Conservation (phyloP, 1,140 invertebrate genomes). For the Lordiphosa mommai region DNA sequence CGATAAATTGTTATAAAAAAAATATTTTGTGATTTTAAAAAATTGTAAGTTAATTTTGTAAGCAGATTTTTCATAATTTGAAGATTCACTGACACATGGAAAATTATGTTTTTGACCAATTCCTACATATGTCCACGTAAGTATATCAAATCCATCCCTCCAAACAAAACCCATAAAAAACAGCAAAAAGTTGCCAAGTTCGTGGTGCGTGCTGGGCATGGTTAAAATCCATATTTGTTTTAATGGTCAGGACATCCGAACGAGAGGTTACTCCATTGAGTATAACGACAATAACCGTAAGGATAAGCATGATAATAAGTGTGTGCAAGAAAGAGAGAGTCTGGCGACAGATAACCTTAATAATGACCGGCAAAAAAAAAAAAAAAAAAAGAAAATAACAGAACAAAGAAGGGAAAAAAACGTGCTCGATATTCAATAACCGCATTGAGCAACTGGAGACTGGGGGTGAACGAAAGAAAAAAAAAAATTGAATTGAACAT, state of each 20-base stretch:
- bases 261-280: neutral
- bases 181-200: constrained; percentile 44
- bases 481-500: constrained; percentile 75
- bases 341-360: constrained; percentile 66
- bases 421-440: constrained; percentile 76
- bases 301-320: constrained; percentile 64
- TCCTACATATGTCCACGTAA: no score
- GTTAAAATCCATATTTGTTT: constrained; percentile 58
- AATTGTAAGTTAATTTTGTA: no score
- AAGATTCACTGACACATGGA: no score
- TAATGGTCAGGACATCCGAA: constrained; percentile 43
- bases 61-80: no score
- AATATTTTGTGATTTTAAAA: no score
- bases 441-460: constrained; percentile 15
- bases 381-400: constrained; percentile 2
- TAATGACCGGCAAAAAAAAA: constrained; percentile 52
- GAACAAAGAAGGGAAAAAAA: constrained; percentile 21
- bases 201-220: constrained; percentile 58
- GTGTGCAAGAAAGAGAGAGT: constrained; percentile 55
- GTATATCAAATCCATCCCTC: neutral
- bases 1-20: no score
- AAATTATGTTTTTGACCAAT: no score
- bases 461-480: neutral
- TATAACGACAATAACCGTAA: constrained; percentile 60
- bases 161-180: constrained; percentile 25